Conservation (phyloP, 2,113 vertebrate genomes). For the Engraulis encrasicolus region DNA sequence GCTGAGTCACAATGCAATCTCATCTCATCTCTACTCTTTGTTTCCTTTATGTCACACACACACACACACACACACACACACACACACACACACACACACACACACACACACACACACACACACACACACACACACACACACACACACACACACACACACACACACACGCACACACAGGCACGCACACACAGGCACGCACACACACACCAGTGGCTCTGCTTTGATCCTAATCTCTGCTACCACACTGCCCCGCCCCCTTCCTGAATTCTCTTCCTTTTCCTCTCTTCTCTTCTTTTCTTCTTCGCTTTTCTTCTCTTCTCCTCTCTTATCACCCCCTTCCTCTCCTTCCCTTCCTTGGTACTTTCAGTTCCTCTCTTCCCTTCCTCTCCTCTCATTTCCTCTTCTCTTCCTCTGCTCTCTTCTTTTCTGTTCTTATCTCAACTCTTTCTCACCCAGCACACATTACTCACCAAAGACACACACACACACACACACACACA, state of each 20-base stretch:
- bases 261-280: background rate
- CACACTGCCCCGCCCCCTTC: too few species aligned
- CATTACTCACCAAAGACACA: too few species aligned
- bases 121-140: background rate
- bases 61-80: background rate
- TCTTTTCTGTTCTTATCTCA: too few species aligned
- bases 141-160: background rate
- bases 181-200: too few species aligned
- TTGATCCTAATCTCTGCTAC: too few species aligned
- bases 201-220: background rate
- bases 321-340: background rate
- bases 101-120: background rate
- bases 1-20: background rate
- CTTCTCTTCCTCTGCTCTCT: too few species aligned
- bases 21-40: background rate
- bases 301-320: background rate
- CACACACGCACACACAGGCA: background rate
- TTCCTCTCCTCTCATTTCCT: too few species aligned
- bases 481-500: too few species aligned
- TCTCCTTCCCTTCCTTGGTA: too few species aligned
- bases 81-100: background rate
- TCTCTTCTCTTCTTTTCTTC: background rate
- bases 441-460: too few species aligned
- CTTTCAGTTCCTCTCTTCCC: too few species aligned
- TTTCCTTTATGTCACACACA: background rate